A percentile compares a stretch with the other conserved stretches of the same genome.
phyloP scores from a whole-genome alignment of 37 sponge, comb jelly and placozoan genomes.

The Diacarnus erythraeanus region DNA sequence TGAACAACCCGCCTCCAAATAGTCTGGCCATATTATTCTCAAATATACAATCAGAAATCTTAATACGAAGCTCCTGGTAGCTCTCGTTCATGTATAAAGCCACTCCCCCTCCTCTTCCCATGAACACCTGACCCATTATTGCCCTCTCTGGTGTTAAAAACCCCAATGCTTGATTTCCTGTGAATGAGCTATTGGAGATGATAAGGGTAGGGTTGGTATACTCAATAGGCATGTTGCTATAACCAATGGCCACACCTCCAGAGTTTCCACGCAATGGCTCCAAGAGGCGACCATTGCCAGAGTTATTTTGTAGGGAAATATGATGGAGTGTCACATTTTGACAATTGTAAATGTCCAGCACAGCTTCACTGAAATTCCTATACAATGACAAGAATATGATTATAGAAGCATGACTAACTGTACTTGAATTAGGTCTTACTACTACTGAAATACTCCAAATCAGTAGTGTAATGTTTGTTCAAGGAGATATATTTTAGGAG shows the following conservation, averaged over 20 bases:
- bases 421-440: neutral
- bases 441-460: neutral
- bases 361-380: constrained; percentile 63
- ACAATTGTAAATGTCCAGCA: constrained; percentile 71
- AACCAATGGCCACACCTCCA: constrained; percentile 51
- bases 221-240: constrained; percentile 11
- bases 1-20: constrained; percentile 70
- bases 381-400: too few species aligned
- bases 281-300: constrained; percentile 25
- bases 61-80: constrained; percentile 6
- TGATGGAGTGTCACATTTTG: constrained; percentile 33
- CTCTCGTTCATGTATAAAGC: constrained; percentile 38
- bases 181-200: neutral
- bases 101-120: constrained; percentile 65
- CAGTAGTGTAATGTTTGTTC: neutral
- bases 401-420: too few species aligned
- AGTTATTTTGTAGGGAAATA: constrained; percentile 33
- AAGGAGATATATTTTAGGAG: too few species aligned
- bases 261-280: constrained; percentile 44
- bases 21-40: constrained; percentile 26
- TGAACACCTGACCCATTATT: constrained; percentile 10
- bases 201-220: neutral
- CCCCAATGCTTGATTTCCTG: constrained; percentile 15
- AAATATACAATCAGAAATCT: constrained; percentile 36
- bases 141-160: constrained; percentile 14